A percentile compares a stretch with the other conserved stretches of the same genome.
Conservation (phyloP, 2,888 invertebrate species). For the Ditula angustiorana region DNA sequence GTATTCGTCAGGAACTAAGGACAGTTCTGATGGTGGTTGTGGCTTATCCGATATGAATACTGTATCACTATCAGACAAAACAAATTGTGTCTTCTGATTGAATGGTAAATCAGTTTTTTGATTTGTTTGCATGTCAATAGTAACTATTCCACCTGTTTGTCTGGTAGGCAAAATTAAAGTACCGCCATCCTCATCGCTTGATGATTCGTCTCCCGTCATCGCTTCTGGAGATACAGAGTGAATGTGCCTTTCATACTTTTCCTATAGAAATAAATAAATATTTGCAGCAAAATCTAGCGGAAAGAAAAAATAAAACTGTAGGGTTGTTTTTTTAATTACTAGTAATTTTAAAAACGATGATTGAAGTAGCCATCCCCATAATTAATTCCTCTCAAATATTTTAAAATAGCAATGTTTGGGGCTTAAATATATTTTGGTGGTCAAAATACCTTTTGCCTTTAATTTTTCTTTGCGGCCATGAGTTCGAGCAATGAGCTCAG, state of each 20-base stretch:
- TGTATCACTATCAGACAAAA: slow-evolving; percentile 41
- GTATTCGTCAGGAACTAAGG: slow-evolving; percentile 58
- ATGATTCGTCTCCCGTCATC: not conserved
- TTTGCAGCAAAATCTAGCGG: too few species aligned
- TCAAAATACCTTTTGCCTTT: too few species aligned
- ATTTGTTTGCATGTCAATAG: not conserved
- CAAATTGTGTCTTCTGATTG: not conserved
- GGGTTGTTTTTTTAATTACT: too few species aligned
- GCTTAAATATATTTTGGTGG: too few species aligned
- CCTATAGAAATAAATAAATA: slow-evolving; percentile 50
- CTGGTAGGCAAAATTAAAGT: not conserved
- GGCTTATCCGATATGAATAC: slow-evolving; percentile 45
- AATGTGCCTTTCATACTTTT: slow-evolving; percentile 67
- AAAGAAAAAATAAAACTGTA: too few species aligned
- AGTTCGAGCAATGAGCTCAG: too few species aligned
- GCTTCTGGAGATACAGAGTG: slow-evolving; percentile 61
- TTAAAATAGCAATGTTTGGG: too few species aligned
- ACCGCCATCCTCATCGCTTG: not conserved
- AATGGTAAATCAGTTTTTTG: not conserved
- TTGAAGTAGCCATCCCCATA: too few species aligned
- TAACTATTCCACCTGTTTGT: not conserved
- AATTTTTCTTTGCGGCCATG: too few species aligned
- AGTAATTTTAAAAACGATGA: too few species aligned
- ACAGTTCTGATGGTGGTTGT: slow-evolving; percentile 49
- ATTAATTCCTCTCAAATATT: too few species aligned